Conservation (phyloP, 2,888 invertebrate genomes). For the Andrena haemorrhoa region DNA sequence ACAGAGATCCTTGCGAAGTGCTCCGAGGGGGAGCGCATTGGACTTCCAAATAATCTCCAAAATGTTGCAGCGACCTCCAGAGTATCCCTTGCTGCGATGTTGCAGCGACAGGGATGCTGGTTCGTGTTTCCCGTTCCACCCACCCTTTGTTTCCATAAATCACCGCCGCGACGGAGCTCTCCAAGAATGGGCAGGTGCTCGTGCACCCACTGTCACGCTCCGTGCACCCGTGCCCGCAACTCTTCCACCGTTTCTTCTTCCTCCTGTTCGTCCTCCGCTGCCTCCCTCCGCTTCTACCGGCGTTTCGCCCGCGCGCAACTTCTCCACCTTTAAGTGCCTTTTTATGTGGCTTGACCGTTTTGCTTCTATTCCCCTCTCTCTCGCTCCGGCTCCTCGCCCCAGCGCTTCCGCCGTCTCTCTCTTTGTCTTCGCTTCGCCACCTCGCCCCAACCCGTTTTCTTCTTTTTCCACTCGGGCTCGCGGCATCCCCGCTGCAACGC, state of each 20-base stretch:
- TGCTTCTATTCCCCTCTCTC: conserved; percentile 73
- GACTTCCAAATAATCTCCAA: conserved; percentile 18
- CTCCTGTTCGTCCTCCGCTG: conserved; percentile 43
- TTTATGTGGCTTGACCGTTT: conserved; percentile 82
- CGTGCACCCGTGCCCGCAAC: conserved; percentile 81
- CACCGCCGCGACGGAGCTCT: conserved; percentile 71
- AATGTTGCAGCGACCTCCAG: conserved; percentile 6
- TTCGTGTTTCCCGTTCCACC: conserved; percentile 69
- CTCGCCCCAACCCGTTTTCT: conserved; percentile 41
- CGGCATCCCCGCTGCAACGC: conserved; percentile 59
- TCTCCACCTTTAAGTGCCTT: conserved; percentile 80
- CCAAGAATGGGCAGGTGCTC: conserved; percentile 84
- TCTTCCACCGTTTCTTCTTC: conserved; percentile 69
- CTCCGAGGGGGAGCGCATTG: not conserved
- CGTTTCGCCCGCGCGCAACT: conserved; percentile 44
- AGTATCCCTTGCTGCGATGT: conserved; percentile 39
- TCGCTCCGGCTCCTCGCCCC: not conserved
- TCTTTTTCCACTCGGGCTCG: conserved; percentile 35
- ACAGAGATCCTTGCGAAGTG: not conserved
- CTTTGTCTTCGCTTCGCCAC: conserved; percentile 34
- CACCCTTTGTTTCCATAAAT: conserved; percentile 80
- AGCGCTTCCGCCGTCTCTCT: not conserved
- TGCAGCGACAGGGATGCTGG: conserved; percentile 48
- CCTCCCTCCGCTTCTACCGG: conserved; percentile 31
- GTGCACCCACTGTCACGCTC: conserved; percentile 84